Evolutionary conservation across 2,797 vertebrate genomes (phyloP), one percentile per base, ranked within the genome.

Genomic region (Acrocephalus scirpaceus): DNA sequence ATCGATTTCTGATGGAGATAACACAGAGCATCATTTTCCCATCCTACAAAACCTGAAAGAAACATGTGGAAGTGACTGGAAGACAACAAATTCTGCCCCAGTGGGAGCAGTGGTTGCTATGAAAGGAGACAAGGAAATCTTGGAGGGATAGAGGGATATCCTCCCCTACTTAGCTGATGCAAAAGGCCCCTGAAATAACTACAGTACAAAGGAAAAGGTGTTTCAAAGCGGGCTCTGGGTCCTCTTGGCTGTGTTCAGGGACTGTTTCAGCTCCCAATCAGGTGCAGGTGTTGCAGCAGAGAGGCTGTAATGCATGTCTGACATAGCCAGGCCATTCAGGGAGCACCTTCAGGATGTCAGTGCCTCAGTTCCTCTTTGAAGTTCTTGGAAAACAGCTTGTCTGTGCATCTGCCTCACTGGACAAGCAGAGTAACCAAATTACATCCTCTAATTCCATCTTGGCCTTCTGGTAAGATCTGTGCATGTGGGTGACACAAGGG

Each of bases 381-480:
- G 64, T 66, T 70, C 72, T 81, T 60, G 34, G 70, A 64, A 76
- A 78, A 84, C 67, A 64, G 60, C 51, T 70, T 56, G 20, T 44
- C 23, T 70, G 56, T 67, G 66, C 44, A 25, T 78, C 67, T 90
- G 90, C 56, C 47, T 93, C 13, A 3, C 48, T 57, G 48, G 76
- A 56, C 3, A 7, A 73, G 71, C 71, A 74, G 60, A 71, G 53
- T 76, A 76, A 93, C 90, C 5, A 7, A 76, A 87, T 95, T 79
- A 85, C 20, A n/a, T 64, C 61, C 74, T 76, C 50, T 89, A 71
- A 85, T 94, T 94, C 86, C 60, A 21, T 50, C 57, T 36, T 69
- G 67, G 81, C 78, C 45, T 89, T 79, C 72, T 91, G 90, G 77
- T 70, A 87, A 60, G 51, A 93, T 87, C 88, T 56, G 58, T 20